These are phyloP conservation scores for Drosophila paulistorum DNA, from an alignment of 1,140 invertebrate genomes.

Conservation along the genomic window DNA sequence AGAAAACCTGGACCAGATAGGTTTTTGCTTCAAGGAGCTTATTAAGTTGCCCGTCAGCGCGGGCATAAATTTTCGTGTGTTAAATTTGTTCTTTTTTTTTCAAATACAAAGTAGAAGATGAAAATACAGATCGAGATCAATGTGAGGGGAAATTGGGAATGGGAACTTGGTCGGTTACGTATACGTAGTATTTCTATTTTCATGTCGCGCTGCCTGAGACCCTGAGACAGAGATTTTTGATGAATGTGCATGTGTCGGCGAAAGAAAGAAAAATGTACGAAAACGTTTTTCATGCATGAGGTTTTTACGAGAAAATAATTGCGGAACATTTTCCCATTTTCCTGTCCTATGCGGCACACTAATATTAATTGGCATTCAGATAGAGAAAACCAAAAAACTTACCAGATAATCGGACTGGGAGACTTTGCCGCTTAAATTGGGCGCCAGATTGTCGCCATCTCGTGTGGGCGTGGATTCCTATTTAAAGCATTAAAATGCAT, in stretches of 20 bases:
- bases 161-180: conserved; percentile 27
- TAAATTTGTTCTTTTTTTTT: conserved; percentile 12
- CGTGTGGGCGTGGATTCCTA: conserved; percentile 75
- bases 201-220: conserved; percentile 44
- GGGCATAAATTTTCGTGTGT: conserved; percentile 67
- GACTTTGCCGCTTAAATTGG: conserved; percentile 72
- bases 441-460: conserved; percentile 72
- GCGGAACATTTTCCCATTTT: conserved; percentile 62
- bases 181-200: conserved; percentile 64
- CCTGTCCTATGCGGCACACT: conserved; percentile 11
- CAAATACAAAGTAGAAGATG: conserved; percentile 28
- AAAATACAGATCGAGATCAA: conserved; percentile 22
- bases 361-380: conserved; percentile 73
- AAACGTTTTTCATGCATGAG: conserved; percentile 76
- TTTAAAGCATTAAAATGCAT: neutral
- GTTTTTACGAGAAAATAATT: conserved; percentile 82
- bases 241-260: conserved; percentile 75
- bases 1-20: conserved; percentile 3
- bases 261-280: conserved; percentile 79
- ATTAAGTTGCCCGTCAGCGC: conserved; percentile 77
- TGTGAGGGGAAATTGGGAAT: conserved; percentile 12
- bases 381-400: conserved; percentile 48
- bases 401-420: conserved; percentile 82
- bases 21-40: conserved; percentile 40
- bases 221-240: conserved; percentile 70